Base-by-base conservation (phyloP, 2,113 vertebrate genomes). In the Apus apus region DNA sequence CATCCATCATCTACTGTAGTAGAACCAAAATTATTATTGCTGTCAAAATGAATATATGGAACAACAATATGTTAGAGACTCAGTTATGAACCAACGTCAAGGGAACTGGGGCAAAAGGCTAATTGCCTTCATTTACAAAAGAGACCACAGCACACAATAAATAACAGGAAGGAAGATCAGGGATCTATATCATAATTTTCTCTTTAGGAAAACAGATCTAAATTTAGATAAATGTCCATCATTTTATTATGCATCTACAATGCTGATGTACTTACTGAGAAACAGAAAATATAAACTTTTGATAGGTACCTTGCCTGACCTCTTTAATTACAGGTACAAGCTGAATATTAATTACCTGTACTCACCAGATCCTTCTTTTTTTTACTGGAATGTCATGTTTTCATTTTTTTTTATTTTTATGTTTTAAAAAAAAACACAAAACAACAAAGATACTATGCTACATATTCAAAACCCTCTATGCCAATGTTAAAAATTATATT, bases 111-210 rank as follows among this genome's bases (percentile, higher is more conserved):
- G 90, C 86, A 92, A 96, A 96, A 66, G 81, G 89, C 57, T 97
- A 97, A 97, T 94, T 97, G 92, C 91, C 87, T 95, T 82, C 88
- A 72, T 92, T 93, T 90, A 93, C 82, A 92, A 45, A 94, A 85
- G 50, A 62, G 93, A 70, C 71, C 91, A 96, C 45, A 83, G 76
- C 53, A 95, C 53, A 74, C 22, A 94, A 95, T 94, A 90, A 85
- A 96, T 76, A 92, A 92, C 64, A 81, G 67, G n/a, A 96, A 97
- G 83, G 67, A 64, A 93, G 57, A 92, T 48, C 65, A 84, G 60
- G 74, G 85, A 74, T 90, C 22, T 72, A 89, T 96, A 93, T 74
- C 57, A 82, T 75, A 15, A 93, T 91, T 95, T 96, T 79, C 66
- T 82, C 87, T 79, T 91, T 65, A 84, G 79, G 45, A 93, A 90